Percentiles rank a stretch among this genome's conserved stretches.
Conservation (phyloP, 2,113 vertebrate genomes). For the Phainopepla nitens region DNA sequence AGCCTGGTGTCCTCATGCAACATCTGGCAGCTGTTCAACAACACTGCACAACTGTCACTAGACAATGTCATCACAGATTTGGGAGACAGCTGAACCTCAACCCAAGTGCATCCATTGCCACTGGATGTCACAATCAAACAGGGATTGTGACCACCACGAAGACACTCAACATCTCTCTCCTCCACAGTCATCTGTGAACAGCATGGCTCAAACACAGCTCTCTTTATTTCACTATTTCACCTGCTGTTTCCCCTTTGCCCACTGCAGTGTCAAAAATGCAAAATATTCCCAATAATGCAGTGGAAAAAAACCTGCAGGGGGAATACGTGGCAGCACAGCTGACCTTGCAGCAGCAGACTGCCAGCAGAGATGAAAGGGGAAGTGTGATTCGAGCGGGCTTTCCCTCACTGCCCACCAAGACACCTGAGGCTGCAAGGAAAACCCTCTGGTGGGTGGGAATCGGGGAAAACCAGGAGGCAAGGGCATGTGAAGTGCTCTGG, state of each 20-base stretch:
- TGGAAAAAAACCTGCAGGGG: neutral
- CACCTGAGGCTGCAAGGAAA: constrained; percentile 61
- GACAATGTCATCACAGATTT: neutral
- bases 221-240: neutral
- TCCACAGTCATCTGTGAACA: neutral
- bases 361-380: constrained; percentile 64
- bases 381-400: constrained; percentile 40
- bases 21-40: neutral
- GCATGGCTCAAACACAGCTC: accelerated
- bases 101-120: neutral
- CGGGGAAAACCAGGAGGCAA: neutral
- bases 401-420: constrained; percentile 1
- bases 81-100: neutral
- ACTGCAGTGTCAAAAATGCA: neutral
- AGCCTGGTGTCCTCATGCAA: neutral
- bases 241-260: neutral
- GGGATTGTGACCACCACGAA: neutral
- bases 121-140: neutral
- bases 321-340: neutral
- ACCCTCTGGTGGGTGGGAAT: neutral
- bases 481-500: accelerated
- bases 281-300: neutral
- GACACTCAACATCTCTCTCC: neutral
- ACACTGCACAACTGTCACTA: neutral
- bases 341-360: neutral